Evolutionary conservation across 2,888 invertebrate species (phyloP).

Genomic region (Bellardia pandia): DNA sequence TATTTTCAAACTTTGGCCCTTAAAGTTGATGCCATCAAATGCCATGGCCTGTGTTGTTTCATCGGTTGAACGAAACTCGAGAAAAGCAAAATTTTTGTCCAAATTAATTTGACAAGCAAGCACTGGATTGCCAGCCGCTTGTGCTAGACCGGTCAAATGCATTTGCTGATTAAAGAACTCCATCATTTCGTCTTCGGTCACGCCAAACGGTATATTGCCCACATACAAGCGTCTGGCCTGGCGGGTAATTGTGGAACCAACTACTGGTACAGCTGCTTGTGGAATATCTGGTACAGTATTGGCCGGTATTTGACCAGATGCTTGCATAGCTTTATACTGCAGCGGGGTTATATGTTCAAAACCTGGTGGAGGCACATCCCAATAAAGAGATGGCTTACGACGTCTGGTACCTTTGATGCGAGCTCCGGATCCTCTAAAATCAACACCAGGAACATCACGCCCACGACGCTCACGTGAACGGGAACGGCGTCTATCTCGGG

Average conservation of each 20-base stretch:
- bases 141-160: conserved; percentile 98
- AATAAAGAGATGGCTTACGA: conserved; percentile 96
- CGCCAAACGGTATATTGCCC: conserved; percentile 99
- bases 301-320: conserved; percentile 97
- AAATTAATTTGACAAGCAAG: conserved; percentile 99
- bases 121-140: conserved; percentile 99
- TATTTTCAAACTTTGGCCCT: conserved; percentile 98
- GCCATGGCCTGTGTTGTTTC: conserved; percentile 99
- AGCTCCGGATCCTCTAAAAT: conserved; percentile 73
- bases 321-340: conserved; percentile 94
- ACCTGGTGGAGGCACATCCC: conserved; percentile 99
- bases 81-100: conserved; percentile 99
- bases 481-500: conserved; percentile 84
- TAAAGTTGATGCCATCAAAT: conserved; percentile 99
- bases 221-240: conserved; percentile 97
- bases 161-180: conserved; percentile 99
- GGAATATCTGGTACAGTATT: conserved; percentile 96
- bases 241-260: conserved; percentile 97
- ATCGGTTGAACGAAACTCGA: conserved; percentile 98
- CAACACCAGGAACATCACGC: conserved; percentile 74
- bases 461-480: conserved; percentile 80
- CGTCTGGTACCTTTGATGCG: conserved; percentile 86
- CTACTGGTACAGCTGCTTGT: conserved; percentile 98
- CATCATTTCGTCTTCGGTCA: conserved; percentile 99
- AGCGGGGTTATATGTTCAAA: conserved; percentile 99